phyloP scores from a whole-genome alignment of 2,113 vertebrate species.

The Probosciger aterrimus region DNA sequence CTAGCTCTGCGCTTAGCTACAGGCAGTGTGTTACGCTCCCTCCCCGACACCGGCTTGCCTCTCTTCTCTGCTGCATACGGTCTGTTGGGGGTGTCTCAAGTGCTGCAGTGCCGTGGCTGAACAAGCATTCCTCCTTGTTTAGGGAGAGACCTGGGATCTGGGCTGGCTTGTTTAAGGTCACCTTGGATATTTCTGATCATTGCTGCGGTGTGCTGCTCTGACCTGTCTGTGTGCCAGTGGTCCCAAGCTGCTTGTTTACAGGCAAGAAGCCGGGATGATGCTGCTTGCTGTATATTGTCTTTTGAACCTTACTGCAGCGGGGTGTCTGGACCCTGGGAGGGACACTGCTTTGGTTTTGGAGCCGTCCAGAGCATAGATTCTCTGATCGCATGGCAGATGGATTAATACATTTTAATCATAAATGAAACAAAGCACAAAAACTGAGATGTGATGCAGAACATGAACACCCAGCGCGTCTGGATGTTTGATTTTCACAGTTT shows the following conservation, averaged over 20 bases:
- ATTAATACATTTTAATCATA: not conserved
- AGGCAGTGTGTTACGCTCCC: fast-evolving
- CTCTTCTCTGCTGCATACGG: not conserved
- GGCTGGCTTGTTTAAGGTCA: not conserved
- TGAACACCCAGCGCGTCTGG: not conserved
- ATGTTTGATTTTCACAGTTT: fast-evolving
- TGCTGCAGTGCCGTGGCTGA: not conserved
- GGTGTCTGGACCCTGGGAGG: not conserved
- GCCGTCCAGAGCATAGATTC: not conserved
- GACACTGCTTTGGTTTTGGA: not conserved
- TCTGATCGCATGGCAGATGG: not conserved
- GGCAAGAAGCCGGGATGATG: not conserved
- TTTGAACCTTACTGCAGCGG: not conserved
- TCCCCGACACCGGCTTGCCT: fast-evolving
- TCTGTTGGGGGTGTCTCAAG: fast-evolving
- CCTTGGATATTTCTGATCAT: not conserved
- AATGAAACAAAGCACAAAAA: not conserved
- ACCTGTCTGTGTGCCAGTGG: not conserved
- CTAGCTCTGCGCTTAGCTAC: not conserved
- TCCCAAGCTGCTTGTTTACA: not conserved
- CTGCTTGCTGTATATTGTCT: not conserved
- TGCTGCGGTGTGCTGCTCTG: not conserved
- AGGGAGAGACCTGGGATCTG: not conserved
- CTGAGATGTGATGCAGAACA: not conserved
- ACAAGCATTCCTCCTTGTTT: not conserved